Evolutionary conservation across 2,113 vertebrate species (phyloP).

Genomic region (Callaeas wilsoni): DNA sequence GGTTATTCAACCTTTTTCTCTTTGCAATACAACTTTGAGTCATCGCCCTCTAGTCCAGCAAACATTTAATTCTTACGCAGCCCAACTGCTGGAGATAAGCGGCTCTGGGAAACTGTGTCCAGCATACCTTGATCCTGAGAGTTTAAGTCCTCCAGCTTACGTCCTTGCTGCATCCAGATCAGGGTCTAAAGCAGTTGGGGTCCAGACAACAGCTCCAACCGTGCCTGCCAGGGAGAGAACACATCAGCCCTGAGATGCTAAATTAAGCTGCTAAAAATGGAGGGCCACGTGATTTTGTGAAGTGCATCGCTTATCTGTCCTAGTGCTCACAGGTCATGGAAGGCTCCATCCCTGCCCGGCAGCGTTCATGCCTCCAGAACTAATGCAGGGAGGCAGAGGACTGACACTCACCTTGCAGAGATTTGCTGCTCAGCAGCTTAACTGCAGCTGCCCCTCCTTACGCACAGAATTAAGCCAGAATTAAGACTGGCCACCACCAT

Average conservation of each 20-base stretch:
- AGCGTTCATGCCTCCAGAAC: rapidly evolving
- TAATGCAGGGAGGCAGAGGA: neutral
- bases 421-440: slow-evolving; percentile 35
- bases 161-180: neutral
- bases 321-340: rapidly evolving
- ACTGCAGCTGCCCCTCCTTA: neutral
- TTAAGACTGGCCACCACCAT: slow-evolving; percentile 39
- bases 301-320: neutral
- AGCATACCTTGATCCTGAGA: neutral
- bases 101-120: neutral
- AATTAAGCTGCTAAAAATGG: neutral
- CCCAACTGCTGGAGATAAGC: neutral
- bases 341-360: neutral
- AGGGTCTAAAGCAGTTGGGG: neutral
- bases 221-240: neutral
- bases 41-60: neutral
- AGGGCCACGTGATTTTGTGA: neutral
- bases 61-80: neutral
- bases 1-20: neutral
- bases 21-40: neutral
- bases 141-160: neutral
- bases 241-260: neutral
- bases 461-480: slow-evolving; percentile 4
- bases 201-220: neutral
- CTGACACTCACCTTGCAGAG: slow-evolving; percentile 45